Evolutionary conservation across 1,140 invertebrate species (phyloP), one percentile per base, ranked within the genome.

Genomic region (Drosophila mayri): DNA sequence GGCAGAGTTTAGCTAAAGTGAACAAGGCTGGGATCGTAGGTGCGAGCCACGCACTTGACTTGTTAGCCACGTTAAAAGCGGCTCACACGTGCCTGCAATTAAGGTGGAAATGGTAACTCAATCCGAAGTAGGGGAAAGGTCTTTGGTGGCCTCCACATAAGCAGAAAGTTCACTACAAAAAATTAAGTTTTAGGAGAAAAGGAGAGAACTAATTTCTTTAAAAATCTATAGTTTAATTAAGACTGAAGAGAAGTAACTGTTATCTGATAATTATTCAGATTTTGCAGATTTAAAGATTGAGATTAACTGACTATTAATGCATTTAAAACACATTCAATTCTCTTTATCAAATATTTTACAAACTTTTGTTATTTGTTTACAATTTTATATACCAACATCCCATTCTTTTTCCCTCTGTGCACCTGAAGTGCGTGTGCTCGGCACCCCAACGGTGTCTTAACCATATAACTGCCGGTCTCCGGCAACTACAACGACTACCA

Each of bases 21-120:
- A 22, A 28, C 37, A 38, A 28, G 11, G 49, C 55, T 47, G 47
- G 61, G 52, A 30, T 47, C 64, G 72, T 61, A 86, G 81, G 82
- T 81, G 82, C 79, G 52, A 81, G 68, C 43, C 44, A 59, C 72
- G 76, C 84, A 81, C 81, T 85, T 76, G 50, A 58, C 67, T 65
- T 72, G 75, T 73, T 79, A 76, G 70, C 70, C 70, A 72, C 66
- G 66, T 72, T 68, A 64, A 82, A 79, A 82, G 63, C 66, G 75
- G 28, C 67, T 87, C 82, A 80, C 86, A 88, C 88, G 88, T 91
- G 88, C 76, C 88, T 88, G 81, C 88, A 91, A 87, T 91, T 91
- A 91, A 82, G 62, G 57, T 46, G 71, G 40, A 64, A 88, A 60
- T 18, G 54, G 88, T 88, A 91, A 91, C 84, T 88, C 60, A 75